Conservation (phyloP, 2,113 vertebrate genomes). For the Callithrix jacchus region DNA sequence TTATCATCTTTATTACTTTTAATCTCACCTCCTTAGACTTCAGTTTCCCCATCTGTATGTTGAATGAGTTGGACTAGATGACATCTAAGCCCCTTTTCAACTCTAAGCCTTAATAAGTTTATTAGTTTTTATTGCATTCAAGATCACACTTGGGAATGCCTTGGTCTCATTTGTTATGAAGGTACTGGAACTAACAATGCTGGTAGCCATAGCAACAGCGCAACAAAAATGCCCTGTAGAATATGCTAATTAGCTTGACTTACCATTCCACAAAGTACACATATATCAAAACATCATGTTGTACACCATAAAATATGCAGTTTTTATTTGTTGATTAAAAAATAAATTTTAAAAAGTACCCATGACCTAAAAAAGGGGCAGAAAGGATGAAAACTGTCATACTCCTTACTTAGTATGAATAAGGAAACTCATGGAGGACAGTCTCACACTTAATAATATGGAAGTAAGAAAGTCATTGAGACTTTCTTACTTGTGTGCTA, state of each 20-base stretch:
- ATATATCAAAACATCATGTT: not conserved
- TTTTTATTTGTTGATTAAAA: not conserved
- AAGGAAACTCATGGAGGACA: not conserved
- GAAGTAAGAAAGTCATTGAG: not conserved
- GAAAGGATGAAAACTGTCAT: not conserved
- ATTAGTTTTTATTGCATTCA: not conserved
- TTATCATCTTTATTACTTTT: not conserved
- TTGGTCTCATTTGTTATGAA: not conserved
- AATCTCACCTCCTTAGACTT: not conserved
- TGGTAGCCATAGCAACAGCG: not conserved
- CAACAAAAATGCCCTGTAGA: not conserved
- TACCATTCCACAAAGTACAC: not conserved
- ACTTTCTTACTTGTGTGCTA: not conserved
- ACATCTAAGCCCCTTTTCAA: not conserved
- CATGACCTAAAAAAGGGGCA: not conserved
- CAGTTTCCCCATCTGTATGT: not conserved
- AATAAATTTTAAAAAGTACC: not conserved
- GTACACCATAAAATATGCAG: not conserved
- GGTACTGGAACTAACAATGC: not conserved
- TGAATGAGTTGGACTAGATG: not conserved
- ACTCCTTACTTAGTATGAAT: not conserved
- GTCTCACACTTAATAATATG: not conserved
- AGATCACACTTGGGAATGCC: not conserved
- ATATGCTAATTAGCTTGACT: not conserved
- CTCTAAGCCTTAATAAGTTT: not conserved